Conservation (phyloP, 2,113 vertebrate species). For the Chloebia gouldiae region DNA sequence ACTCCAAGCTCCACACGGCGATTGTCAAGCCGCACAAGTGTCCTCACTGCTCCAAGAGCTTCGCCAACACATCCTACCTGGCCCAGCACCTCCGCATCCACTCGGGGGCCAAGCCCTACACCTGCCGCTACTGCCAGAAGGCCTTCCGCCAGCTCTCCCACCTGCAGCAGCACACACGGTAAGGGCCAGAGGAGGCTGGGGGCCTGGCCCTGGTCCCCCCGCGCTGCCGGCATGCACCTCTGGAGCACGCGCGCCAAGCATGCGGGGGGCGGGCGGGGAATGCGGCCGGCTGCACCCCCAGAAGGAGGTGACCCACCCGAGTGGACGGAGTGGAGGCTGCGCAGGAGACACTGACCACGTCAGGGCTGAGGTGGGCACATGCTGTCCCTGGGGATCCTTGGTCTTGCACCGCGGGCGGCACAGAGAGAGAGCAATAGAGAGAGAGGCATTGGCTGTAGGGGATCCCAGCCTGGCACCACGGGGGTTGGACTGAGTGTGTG, state of each 20-base stretch:
- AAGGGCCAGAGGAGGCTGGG: constrained; percentile 82
- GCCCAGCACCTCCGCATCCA: constrained; percentile 97
- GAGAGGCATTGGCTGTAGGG: constrained; percentile 49
- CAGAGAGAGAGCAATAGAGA: constrained; percentile 64
- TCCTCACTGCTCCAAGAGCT: constrained; percentile 97
- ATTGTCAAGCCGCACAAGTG: constrained; percentile 98
- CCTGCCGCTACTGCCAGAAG: constrained; percentile 91
- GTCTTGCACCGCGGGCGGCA: constrained; percentile 53
- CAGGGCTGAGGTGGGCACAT: constrained; percentile 62
- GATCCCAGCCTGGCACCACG: constrained; percentile 10
- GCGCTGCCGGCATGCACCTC: constrained; percentile 77
- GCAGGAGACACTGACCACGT: constrained; percentile 57
- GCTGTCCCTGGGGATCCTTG: constrained; percentile 51
- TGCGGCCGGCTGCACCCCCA: constrained; percentile 61
- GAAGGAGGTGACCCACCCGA: constrained; percentile 58
- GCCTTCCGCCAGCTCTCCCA: constrained; percentile 81
- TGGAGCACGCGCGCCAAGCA: constrained; percentile 76
- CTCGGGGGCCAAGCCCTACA: constrained; percentile 96
- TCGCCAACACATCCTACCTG: constrained; percentile 97
- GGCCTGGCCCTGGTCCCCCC: constrained; percentile 68
- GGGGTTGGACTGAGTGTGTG: constrained; percentile 53
- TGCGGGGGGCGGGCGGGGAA: constrained; percentile 77
- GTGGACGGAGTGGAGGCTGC: constrained; percentile 68
- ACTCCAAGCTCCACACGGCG: constrained; percentile 96
- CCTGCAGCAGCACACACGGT: constrained; percentile 78